Conservation (phyloP, 2,797 vertebrate species). For the Pitangus sulphuratus region DNA sequence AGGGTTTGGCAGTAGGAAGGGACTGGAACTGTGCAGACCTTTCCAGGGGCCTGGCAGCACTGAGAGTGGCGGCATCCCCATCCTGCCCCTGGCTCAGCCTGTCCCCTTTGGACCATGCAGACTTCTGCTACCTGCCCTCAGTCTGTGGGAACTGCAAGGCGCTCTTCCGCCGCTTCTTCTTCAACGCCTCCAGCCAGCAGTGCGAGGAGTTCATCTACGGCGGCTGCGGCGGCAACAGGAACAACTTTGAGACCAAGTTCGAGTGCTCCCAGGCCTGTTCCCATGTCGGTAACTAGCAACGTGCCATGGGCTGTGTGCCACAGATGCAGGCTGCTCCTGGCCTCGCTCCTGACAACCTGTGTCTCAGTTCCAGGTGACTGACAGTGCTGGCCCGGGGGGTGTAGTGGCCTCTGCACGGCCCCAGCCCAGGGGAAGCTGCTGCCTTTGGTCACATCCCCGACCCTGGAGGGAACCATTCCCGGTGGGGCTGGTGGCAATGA, state of each 20-base stretch:
- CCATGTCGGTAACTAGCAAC: not conserved
- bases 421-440: not conserved
- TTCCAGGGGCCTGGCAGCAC: fast-evolving
- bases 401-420: fast-evolving
- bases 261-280: slow-evolving; percentile 36
- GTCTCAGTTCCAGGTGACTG: not conserved
- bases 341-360: fast-evolving
- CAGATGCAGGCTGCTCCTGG: not conserved
- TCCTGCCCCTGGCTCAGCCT: not conserved
- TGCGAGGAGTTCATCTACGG: slow-evolving; percentile 64
- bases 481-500: fast-evolving
- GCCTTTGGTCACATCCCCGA: fast-evolving
- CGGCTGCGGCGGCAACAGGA: slow-evolving; percentile 50
- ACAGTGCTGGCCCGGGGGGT: fast-evolving
- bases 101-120: not conserved
- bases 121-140: slow-evolving; percentile 40
- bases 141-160: slow-evolving; percentile 42
- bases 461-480: fast-evolving
- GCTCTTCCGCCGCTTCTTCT: slow-evolving; percentile 1
- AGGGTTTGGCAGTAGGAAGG: fast-evolving
- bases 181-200: not conserved
- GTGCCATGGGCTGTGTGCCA: fast-evolving
- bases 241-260: slow-evolving; percentile 42
- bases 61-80: fast-evolving
- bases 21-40: not conserved